Percentiles rank a stretch among this genome's conserved stretches.
These are phyloP conservation scores for Mola mola DNA, from an alignment of 2,113 vertebrate genomes.

Conservation along the genomic window DNA sequence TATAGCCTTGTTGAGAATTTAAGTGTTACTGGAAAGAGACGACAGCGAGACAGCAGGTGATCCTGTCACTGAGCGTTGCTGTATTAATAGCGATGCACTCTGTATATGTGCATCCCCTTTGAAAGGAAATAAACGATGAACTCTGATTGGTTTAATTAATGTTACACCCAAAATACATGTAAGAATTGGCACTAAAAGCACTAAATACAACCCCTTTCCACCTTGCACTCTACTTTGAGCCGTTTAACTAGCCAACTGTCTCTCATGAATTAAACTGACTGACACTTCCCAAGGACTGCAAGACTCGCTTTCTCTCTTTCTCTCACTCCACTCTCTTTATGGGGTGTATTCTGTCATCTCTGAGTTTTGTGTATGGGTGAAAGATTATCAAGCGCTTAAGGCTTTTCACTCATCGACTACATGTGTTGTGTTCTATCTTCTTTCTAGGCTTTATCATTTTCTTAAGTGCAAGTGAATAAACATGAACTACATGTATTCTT, in stretches of 20 bases:
- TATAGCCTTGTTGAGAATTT: no score
- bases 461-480: conserved; percentile 42
- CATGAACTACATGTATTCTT: conserved; percentile 49
- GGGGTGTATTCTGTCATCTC: conserved; percentile 43
- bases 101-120: no score
- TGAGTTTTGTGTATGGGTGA: conserved; percentile 48
- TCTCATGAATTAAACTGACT: conserved; percentile 30
- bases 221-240: no score
- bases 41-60: no score
- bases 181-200: no score
- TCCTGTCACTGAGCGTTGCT: no score
- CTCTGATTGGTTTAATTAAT: no score
- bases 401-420: conserved; percentile 36
- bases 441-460: conserved; percentile 42
- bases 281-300: conserved; percentile 11
- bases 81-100: no score
- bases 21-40: no score
- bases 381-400: conserved; percentile 42
- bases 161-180: no score
- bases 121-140: no score
- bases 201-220: no score
- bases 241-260: conserved; percentile 17
- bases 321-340: conserved; percentile 15
- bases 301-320: conserved; percentile 7
- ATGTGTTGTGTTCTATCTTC: conserved; percentile 43